phyloP scores from a whole-genome alignment of 2,888 invertebrate species.

The Clistopyga incitator region DNA sequence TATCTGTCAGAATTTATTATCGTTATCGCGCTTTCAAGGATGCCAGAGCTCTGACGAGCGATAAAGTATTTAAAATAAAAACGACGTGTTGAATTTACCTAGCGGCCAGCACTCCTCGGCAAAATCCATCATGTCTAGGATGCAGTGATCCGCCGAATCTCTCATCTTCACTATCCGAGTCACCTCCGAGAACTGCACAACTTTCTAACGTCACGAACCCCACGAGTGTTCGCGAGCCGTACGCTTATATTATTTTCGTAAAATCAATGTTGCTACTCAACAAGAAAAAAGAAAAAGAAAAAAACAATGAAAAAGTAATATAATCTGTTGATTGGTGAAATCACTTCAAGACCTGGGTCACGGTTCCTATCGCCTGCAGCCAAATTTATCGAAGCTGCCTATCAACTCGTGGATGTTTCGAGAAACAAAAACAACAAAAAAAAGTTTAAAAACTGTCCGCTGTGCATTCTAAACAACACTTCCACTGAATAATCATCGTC shows the following conservation, averaged over 20 bases:
- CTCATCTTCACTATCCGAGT: slow-evolving; percentile 50
- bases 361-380: slow-evolving; percentile 2
- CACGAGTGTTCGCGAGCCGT: slow-evolving; percentile 22
- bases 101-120: slow-evolving; percentile 60
- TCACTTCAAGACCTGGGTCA: slow-evolving; percentile 21
- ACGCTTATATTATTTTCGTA: neutral
- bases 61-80: slow-evolving; percentile 2
- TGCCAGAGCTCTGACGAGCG: neutral
- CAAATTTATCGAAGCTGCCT: slow-evolving; percentile 7
- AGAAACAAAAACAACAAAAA: too few relatives aligned
- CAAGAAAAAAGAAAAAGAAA: too few relatives aligned
- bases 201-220: slow-evolving; percentile 34
- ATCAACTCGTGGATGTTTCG: neutral
- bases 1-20: slow-evolving; percentile 8
- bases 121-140: slow-evolving; percentile 71
- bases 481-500: neutral
- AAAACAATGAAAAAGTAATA: neutral
- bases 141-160: slow-evolving; percentile 69
- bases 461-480: neutral
- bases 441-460: neutral
- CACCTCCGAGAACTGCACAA: neutral
- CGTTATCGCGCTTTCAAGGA: slow-evolving; percentile 8
- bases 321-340: slow-evolving; percentile 1
- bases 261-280: neutral
- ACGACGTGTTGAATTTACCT: slow-evolving; percentile 62